phyloP scores from a whole-genome alignment of 2,888 invertebrate genomes.

The Drosophila conformis region DNA sequence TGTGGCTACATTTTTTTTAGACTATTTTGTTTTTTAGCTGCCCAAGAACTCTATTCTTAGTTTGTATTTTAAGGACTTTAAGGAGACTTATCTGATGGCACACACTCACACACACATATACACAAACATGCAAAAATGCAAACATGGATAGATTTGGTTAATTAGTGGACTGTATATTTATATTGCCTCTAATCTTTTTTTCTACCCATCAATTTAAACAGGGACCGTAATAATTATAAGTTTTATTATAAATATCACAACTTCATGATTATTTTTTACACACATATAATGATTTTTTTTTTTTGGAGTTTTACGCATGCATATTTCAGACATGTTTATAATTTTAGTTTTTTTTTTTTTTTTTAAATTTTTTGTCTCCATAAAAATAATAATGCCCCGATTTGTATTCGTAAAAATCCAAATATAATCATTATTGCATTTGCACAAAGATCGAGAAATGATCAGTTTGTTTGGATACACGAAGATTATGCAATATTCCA shows the following conservation, averaged over 20 bases:
- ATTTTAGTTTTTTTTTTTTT: not conserved
- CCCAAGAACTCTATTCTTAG: not conserved
- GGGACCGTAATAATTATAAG: slow-evolving; percentile 1
- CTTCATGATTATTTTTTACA: not conserved
- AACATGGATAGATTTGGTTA: not conserved
- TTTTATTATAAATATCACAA: not conserved
- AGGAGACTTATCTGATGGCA: not conserved
- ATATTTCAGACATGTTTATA: not conserved
- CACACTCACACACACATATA: slow-evolving; percentile 1
- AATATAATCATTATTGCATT: not conserved
- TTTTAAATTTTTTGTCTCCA: not conserved
- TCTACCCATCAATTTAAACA: not conserved
- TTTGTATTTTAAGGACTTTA: slow-evolving; percentile 12
- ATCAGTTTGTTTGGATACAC: not conserved
- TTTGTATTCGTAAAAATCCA: not conserved
- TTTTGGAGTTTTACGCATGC: not conserved
- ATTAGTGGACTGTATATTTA: not conserved
- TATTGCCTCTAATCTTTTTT: not conserved
- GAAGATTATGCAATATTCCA: not conserved
- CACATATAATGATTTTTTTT: not conserved
- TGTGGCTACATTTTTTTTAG: slow-evolving; percentile 28
- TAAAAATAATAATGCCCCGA: not conserved
- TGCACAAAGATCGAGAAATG: not conserved
- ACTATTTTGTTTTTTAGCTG: slow-evolving; percentile 16
- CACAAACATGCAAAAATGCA: slow-evolving; percentile 1